A percentile compares a stretch with the other conserved stretches of the same genome.
Conservation (phyloP, 2,888 invertebrate genomes). For the Harpalus rufipes region DNA sequence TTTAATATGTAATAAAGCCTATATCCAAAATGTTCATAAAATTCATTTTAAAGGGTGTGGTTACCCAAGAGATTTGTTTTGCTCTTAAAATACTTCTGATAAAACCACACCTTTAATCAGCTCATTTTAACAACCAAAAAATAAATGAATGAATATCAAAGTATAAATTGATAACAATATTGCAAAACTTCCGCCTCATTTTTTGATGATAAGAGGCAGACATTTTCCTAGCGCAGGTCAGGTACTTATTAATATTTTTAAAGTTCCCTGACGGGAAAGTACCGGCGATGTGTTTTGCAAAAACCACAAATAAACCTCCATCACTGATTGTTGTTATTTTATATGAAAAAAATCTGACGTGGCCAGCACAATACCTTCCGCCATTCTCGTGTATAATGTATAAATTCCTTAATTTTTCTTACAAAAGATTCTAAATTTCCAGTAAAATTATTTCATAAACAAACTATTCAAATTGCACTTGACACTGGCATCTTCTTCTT, state of each 20-base stretch:
- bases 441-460: too few species aligned
- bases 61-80: background rate
- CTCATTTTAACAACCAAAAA: too few species aligned
- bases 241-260: conserved; percentile 6
- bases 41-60: background rate
- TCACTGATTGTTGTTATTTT: conserved; percentile 26
- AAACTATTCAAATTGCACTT: too few species aligned
- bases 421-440: too few species aligned
- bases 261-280: conserved; percentile 20
- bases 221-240: conserved; percentile 12
- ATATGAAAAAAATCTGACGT: too few species aligned
- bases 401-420: too few species aligned
- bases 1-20: background rate
- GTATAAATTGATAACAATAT: background rate
- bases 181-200: background rate
- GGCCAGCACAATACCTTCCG: too few species aligned
- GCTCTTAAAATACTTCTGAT: background rate
- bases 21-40: background rate
- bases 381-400: too few species aligned
- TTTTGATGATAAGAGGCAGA: conserved; percentile 17
- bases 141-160: too few species aligned
- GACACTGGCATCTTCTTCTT: too few species aligned
- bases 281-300: background rate
- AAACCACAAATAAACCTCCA: conserved; percentile 17
- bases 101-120: too few species aligned